Conservation (phyloP, 2,113 vertebrate species). For the Lepisosteus osseus region DNA sequence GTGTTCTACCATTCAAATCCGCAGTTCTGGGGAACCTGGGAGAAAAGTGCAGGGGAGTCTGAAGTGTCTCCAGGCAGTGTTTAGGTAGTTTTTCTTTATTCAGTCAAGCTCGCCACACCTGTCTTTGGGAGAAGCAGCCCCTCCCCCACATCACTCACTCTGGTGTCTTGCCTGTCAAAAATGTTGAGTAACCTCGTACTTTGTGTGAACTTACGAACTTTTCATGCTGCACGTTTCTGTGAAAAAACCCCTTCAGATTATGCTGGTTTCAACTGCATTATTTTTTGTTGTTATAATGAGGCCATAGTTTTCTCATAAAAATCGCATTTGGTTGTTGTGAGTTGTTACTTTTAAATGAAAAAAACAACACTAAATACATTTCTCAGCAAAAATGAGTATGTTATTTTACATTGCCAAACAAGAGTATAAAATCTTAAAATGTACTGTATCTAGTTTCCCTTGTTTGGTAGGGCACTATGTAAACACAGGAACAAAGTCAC, state of each 20-base stretch:
- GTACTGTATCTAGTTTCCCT: too few relatives aligned
- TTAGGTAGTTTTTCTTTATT: constrained; percentile 14
- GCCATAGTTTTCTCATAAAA: too few relatives aligned
- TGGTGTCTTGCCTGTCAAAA: constrained; percentile 25
- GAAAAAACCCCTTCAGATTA: neutral
- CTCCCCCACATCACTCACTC: constrained; percentile 20
- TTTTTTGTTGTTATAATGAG: neutral
- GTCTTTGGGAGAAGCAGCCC: constrained; percentile 2
- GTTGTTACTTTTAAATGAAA: too few relatives aligned
- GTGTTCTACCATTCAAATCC: constrained; percentile 1
- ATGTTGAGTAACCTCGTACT: constrained; percentile 25
- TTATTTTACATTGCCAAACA: too few relatives aligned
- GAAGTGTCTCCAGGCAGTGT: constrained; percentile 7
- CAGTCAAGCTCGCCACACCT: constrained; percentile 16
- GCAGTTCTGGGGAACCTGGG: too few relatives aligned
- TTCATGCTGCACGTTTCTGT: neutral
- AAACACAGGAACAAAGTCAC: too few relatives aligned
- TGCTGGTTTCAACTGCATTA: neutral
- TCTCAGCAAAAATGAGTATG: too few relatives aligned
- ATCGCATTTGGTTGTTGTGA: too few relatives aligned
- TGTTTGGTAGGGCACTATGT: too few relatives aligned
- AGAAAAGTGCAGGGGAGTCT: neutral
- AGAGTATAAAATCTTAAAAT: too few relatives aligned
- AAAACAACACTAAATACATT: too few relatives aligned
- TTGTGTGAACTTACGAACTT: constrained; percentile 29